Percentiles rank a stretch among this genome's conserved stretches.
Conservation (phyloP, 1,140 invertebrate genomes). For the Drosophila setifemur region DNA sequence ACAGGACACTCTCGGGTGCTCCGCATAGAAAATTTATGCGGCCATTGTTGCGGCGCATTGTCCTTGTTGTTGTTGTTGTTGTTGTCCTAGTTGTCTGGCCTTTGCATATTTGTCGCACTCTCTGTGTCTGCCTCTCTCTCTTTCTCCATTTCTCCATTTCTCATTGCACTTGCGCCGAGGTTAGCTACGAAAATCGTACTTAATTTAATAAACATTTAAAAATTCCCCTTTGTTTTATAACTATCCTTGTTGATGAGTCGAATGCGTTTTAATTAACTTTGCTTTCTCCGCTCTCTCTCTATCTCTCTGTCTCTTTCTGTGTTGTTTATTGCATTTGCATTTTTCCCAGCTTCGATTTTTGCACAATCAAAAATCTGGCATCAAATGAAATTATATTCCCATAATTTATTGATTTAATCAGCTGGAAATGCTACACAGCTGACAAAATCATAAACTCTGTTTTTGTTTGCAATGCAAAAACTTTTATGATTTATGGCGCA, state of each 20-base stretch:
- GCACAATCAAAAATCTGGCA: conserved; percentile 28
- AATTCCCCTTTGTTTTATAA: conserved; percentile 22
- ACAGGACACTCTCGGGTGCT: conserved; percentile 22
- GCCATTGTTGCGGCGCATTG: conserved; percentile 75
- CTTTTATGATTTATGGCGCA: conserved; percentile 49
- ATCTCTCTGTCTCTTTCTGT: not conserved
- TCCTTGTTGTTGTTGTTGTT: conserved; percentile 58
- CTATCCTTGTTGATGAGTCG: conserved; percentile 28
- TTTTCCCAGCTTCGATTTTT: conserved; percentile 25
- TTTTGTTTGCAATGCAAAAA: conserved; percentile 46
- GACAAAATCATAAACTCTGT: conserved; percentile 76
- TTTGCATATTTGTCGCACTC: conserved; percentile 74
- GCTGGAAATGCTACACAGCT: conserved; percentile 78
- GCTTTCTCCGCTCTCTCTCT: not conserved
- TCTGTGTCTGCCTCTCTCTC: conserved; percentile 50
- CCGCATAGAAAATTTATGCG: conserved; percentile 77
- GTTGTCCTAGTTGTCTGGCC: conserved; percentile 76
- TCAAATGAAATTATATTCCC: conserved; percentile 71
- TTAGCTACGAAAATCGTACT: conserved; percentile 26
- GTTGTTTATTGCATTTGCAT: conserved; percentile 27
- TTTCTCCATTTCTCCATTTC: conserved; percentile 1
- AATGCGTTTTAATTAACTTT: conserved; percentile 63
- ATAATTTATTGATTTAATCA: conserved; percentile 80
- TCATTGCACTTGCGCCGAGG: conserved; percentile 51
- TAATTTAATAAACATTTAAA: conserved; percentile 47